Evolutionary conservation across 2,797 vertebrate genomes (phyloP).

Genomic region (Gallinago solitaria): DNA sequence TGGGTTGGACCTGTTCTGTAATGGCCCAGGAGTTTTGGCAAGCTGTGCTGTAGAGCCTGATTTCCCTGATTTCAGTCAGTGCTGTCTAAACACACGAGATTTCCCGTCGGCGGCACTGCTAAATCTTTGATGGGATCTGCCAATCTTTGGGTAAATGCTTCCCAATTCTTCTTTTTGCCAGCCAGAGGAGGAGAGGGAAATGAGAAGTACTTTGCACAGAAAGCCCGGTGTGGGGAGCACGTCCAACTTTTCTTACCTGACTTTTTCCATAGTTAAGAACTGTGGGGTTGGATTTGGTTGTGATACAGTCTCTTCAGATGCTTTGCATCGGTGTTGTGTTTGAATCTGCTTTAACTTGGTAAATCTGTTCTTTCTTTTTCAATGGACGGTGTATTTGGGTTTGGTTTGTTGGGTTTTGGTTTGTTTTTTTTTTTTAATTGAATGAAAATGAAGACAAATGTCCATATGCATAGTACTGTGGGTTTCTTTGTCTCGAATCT

Average conservation of each 20-base stretch:
- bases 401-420: neutral
- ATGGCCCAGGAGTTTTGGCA: conserved; percentile 52
- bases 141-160: conserved; percentile 50
- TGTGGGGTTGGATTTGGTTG: neutral
- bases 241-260: neutral
- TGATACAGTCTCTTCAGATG: neutral
- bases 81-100: conserved; percentile 64
- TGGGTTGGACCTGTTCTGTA: conserved; percentile 38
- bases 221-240: fast-evolving
- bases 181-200: neutral
- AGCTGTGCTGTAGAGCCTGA: conserved; percentile 14
- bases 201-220: neutral
- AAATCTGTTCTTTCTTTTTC: neutral
- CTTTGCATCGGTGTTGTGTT: neutral
- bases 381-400: neutral
- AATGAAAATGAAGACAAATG: neutral
- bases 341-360: neutral
- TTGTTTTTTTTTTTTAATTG: neutral
- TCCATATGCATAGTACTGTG: neutral
- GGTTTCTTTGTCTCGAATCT: neutral
- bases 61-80: conserved; percentile 65
- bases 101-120: conserved; percentile 63
- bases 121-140: conserved; percentile 61
- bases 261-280: neutral
- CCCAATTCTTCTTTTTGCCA: conserved; percentile 39